A percentile compares a stretch with the other conserved stretches of the same genome.
Conservation (phyloP, 2,888 invertebrate genomes). For the Chorisops tibialis region DNA sequence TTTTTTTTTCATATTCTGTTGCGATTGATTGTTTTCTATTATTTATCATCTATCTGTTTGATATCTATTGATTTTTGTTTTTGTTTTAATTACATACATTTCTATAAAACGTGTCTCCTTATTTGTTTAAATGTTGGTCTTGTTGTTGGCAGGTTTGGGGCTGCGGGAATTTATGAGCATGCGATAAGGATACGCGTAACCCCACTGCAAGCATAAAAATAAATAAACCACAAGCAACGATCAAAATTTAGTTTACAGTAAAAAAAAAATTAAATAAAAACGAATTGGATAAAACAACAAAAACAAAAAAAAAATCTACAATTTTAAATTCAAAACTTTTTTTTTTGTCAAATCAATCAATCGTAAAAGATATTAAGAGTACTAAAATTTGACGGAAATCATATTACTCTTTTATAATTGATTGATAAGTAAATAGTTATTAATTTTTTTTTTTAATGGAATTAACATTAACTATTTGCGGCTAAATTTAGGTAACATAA, state of each 20-base stretch:
- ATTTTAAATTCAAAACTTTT: background rate
- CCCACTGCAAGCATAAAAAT: conserved; percentile 72
- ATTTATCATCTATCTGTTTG: conserved; percentile 25
- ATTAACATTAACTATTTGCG: conserved; percentile 18
- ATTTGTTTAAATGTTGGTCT: conserved; percentile 54
- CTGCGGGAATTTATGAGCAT: conserved; percentile 63
- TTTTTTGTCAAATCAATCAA: background rate
- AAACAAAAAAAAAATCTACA: conserved; percentile 30
- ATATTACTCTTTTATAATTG: background rate
- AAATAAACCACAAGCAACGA: conserved; percentile 41
- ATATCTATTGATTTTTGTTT: conserved; percentile 16
- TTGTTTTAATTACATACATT: conserved; percentile 29
- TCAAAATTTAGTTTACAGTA: conserved; percentile 37
- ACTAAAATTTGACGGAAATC: too few relatives aligned
- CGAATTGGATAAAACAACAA: conserved; percentile 22
- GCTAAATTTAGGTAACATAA: conserved; percentile 16
- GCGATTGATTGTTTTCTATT: conserved; percentile 29
- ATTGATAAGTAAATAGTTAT: too few relatives aligned
- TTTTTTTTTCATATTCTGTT: conserved; percentile 20
- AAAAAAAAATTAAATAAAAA: conserved; percentile 30
- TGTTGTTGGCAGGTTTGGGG: conserved; percentile 55
- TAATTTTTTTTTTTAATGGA: too few relatives aligned
- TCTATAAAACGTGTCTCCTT: conserved; percentile 32
- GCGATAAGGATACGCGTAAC: conserved; percentile 86
- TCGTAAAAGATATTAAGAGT: too few relatives aligned